Evolutionary conservation across 2,113 vertebrate species (phyloP).

Genomic region (Rostratula benghalensis): DNA sequence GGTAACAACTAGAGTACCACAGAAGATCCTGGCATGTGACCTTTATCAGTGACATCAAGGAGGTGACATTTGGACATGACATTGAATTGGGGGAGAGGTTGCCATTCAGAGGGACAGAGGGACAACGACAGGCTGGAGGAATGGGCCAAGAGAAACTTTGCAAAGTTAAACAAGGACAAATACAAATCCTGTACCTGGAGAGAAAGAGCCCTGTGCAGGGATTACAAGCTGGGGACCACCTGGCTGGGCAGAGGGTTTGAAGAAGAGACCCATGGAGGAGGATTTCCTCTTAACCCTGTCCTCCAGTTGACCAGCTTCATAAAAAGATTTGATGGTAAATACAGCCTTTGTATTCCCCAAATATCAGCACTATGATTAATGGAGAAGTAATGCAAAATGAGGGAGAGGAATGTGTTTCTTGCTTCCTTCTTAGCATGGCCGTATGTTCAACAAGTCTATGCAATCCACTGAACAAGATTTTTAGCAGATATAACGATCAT

Average conservation of each 20-base stretch:
- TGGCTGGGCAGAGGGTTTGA: not conserved
- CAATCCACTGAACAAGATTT: not conserved
- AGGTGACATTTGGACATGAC: not conserved
- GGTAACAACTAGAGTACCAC: not conserved
- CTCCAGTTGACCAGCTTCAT: not conserved
- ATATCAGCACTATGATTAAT: not conserved
- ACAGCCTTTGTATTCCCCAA: not conserved
- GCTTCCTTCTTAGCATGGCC: not conserved
- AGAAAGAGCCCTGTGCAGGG: not conserved
- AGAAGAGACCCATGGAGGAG: not conserved
- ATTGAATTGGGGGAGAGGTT: not conserved
- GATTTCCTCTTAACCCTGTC: not conserved
- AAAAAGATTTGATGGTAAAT: not conserved
- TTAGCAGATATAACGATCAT: not conserved
- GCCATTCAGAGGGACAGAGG: not conserved
- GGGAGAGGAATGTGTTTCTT: not conserved
- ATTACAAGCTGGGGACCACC: not conserved
- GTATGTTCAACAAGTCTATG: not conserved
- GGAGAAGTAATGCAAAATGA: not conserved
- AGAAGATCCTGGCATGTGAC: fast-evolving
- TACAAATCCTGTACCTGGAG: not conserved
- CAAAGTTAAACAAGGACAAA: not conserved
- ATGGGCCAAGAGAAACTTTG: not conserved
- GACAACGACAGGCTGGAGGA: not conserved
- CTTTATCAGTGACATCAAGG: not conserved